These are phyloP conservation scores for Genyomyrus donnyi DNA, from an alignment of 2,113 vertebrate genomes.

Conservation along the genomic window DNA sequence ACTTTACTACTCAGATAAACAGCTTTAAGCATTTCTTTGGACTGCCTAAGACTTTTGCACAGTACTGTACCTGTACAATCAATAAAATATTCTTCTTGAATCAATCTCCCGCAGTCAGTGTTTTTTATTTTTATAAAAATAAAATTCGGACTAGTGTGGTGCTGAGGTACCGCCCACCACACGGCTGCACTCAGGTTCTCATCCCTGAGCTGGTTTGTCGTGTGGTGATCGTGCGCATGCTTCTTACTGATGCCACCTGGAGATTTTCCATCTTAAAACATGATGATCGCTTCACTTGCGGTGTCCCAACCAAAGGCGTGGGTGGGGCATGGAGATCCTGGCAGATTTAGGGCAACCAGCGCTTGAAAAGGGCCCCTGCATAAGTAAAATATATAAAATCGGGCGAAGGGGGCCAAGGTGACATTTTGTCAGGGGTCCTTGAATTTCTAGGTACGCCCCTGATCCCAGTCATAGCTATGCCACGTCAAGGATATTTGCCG, in stretches of 20 bases:
- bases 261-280: background rate
- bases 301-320: background rate
- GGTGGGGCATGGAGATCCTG: background rate
- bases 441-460: background rate
- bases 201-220: too few relatives aligned
- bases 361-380: background rate
- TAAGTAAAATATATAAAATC: background rate
- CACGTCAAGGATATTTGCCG: background rate
- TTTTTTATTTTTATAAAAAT: too few relatives aligned
- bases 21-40: too few relatives aligned
- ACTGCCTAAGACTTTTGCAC: too few relatives aligned
- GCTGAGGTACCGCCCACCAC: too few relatives aligned
- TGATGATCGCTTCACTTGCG: background rate
- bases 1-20: too few relatives aligned
- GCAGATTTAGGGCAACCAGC: background rate
- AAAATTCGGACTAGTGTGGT: too few relatives aligned
- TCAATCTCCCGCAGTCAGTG: too few relatives aligned
- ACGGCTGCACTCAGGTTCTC: too few relatives aligned
- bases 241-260: background rate
- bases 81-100: too few relatives aligned
- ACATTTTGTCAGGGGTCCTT: background rate
- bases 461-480: background rate
- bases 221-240: too few relatives aligned
- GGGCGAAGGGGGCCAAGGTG: background rate
- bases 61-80: too few relatives aligned